Conservation (phyloP, 2,888 invertebrate species). For the Amiota minor region DNA sequence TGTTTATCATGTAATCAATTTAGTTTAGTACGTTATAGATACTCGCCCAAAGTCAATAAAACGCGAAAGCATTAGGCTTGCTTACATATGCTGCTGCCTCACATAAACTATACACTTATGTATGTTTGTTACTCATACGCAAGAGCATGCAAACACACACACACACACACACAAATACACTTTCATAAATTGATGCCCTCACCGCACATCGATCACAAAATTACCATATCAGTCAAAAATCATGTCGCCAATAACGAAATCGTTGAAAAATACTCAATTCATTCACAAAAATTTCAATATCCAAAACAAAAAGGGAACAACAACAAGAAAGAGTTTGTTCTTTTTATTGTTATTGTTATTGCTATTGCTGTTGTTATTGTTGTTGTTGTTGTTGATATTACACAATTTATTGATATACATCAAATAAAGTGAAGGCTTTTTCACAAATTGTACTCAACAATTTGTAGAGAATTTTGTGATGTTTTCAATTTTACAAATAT, state of each 20-base stretch:
- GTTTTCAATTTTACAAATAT: slow-evolving; percentile 8
- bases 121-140: slow-evolving; percentile 49
- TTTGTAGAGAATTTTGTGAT: slow-evolving; percentile 52
- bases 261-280: background rate
- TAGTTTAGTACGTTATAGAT: background rate
- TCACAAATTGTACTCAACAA: slow-evolving; percentile 54
- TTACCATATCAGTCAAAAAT: slow-evolving; percentile 20
- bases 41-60: slow-evolving; percentile 55
- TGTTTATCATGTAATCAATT: background rate
- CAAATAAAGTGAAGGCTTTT: slow-evolving; percentile 3
- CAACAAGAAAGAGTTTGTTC: background rate
- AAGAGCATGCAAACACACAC: background rate
- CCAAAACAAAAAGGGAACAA: background rate
- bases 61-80: slow-evolving; percentile 20
- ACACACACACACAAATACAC: background rate
- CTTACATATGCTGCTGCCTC: slow-evolving; percentile 42
- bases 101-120: slow-evolving; percentile 38
- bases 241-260: background rate
- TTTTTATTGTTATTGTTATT: background rate
- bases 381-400: background rate
- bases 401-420: background rate
- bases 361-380: background rate
- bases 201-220: slow-evolving; percentile 16
- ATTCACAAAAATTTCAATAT: slow-evolving; percentile 7
- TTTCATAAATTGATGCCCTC: too few species aligned